Evolutionary conservation across 2,113 vertebrate species (phyloP).

Genomic region (Cygnus atratus): DNA sequence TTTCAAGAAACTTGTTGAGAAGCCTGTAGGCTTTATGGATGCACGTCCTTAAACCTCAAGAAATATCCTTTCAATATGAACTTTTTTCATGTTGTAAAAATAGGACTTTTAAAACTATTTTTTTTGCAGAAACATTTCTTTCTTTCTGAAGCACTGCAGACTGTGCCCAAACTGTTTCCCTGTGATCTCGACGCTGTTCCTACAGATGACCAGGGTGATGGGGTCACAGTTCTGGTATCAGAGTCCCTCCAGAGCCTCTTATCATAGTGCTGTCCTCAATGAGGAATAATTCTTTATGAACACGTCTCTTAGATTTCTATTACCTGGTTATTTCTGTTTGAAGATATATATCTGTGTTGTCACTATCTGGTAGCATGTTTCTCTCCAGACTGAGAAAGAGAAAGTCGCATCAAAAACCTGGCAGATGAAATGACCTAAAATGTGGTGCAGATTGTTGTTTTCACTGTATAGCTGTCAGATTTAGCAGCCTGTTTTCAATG

Average conservation of each 20-base stretch:
- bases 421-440: background rate
- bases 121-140: background rate
- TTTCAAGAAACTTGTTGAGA: background rate
- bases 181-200: background rate
- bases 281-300: background rate
- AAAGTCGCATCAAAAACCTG: background rate
- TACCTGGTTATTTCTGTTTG: background rate
- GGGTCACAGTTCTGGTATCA: background rate
- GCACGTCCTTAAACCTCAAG: background rate
- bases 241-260: background rate
- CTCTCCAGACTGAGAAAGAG: background rate
- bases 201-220: background rate
- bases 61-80: background rate
- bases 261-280: background rate
- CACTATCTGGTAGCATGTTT: background rate
- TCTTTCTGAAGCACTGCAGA: background rate
- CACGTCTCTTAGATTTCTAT: background rate
- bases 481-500: background rate
- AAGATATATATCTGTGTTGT: background rate
- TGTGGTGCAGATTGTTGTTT: background rate
- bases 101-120: background rate
- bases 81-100: background rate
- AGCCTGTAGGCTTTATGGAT: background rate
- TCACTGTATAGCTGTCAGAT: background rate
- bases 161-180: background rate